Base-by-base conservation (phyloP, 2,797 vertebrate genomes). In the Poeciliopsis turneri region DNA sequence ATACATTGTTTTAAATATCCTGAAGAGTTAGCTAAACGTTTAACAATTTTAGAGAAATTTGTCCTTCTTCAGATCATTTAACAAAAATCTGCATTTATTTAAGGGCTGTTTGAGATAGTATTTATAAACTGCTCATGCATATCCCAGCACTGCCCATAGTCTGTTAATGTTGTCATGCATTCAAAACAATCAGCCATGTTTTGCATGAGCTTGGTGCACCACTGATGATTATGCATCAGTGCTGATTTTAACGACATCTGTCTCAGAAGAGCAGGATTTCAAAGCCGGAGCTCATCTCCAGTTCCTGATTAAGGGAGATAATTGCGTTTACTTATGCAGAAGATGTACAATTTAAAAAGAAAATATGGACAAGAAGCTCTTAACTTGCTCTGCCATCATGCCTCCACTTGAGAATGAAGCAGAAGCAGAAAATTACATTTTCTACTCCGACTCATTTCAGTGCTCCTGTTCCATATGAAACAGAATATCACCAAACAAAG, bases 221-320 rank as follows among this genome's bases (percentile, higher is more conserved):
- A n/a, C 84, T 81, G 88, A 82, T 84, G 80, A 87, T 78, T 43
- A 64, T 33, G 53, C 53, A 78, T 81, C 84, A 18, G 25, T 72
- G 77, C 79, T 85, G 79, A 84, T 84, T 87, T 90, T 90, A 90
- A 91, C 85, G 84, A 85, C 81, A 81, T 83, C 84, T 84, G 77
- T 87, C 83, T 86, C 47, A 23, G 71, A 78, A 86, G 84, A 88
- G 89, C 75, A 78, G 84, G 46, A 39, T 85, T 78, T 81, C 25
- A 76, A 68, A 82, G 78, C 82, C 79, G 79, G 64, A 78, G 64
- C 75, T 81, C 74, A 28, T 76, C 81, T 74, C 46, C 79, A 36
- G 82, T 76, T 80, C 71, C 86, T 89, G 88, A 89, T 86, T 87
- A 83, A 47, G 73, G 80, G 53, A 78, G 75, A 74, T 77, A 86